A percentile compares a stretch with the other conserved stretches of the same genome.
phyloP scores from a whole-genome alignment of 2,797 vertebrate genomes.

The Anolis apletophallus region DNA sequence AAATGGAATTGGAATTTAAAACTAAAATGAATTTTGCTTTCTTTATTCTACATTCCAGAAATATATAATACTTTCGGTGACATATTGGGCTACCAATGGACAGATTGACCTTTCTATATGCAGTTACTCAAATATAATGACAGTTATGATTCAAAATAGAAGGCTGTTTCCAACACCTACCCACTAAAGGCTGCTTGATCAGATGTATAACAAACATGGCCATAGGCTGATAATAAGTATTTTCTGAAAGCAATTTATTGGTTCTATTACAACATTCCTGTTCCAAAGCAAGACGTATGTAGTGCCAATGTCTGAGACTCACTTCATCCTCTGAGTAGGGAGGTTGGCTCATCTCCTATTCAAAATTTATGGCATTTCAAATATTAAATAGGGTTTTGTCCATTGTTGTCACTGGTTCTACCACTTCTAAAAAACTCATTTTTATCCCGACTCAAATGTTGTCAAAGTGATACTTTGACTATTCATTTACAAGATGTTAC shows the following conservation, averaged over 20 bases:
- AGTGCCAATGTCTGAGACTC: neutral
- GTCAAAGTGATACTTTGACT: neutral
- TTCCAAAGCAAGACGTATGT: neutral
- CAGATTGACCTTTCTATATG: neutral
- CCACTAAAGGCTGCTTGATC: conserved; percentile 78
- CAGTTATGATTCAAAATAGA: neutral
- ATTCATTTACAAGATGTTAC: neutral
- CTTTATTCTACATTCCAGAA: neutral
- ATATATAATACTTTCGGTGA: neutral
- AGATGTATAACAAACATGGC: neutral
- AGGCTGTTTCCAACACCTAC: conserved; percentile 70
- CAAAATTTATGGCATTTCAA: too few relatives aligned
- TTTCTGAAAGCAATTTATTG: neutral
- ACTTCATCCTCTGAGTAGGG: neutral
- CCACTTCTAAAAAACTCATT: neutral
- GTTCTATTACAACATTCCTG: neutral
- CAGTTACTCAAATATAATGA: neutral
- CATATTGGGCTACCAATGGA: neutral
- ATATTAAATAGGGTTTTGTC: neutral
- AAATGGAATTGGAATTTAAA: neutral
- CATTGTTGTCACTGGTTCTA: neutral
- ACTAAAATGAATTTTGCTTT: neutral
- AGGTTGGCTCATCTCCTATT: too few relatives aligned
- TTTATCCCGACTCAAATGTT: neutral
- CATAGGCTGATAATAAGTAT: neutral